These are phyloP conservation scores for Nematostella vectensis DNA, from an alignment of 92 coral and sea anemone genomes.

Conservation along the genomic window DNA sequence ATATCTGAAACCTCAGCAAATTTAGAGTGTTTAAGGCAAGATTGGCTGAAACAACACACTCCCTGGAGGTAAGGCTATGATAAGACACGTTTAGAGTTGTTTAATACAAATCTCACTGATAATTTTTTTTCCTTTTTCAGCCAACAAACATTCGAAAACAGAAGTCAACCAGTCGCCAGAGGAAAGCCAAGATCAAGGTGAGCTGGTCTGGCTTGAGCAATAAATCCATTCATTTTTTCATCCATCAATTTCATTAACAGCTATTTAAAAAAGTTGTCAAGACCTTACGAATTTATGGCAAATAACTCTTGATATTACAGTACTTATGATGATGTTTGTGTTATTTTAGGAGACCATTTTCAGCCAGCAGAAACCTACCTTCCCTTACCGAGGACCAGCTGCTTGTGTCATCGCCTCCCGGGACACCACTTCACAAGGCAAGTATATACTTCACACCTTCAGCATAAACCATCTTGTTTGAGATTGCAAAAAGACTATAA, in stretches of 20 bases:
- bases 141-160: slow-evolving; percentile 43
- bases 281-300: too few species aligned
- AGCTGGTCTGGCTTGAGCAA: neutral
- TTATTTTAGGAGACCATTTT: slow-evolving; percentile 75
- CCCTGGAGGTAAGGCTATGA: slow-evolving; percentile 73
- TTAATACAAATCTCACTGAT: too few species aligned
- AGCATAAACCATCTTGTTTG: too few species aligned
- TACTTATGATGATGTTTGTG: too few species aligned
- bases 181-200: slow-evolving; percentile 45
- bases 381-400: slow-evolving; percentile 71
- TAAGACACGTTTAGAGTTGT: too few species aligned
- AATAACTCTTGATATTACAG: too few species aligned
- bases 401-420: slow-evolving; percentile 30
- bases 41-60: slow-evolving; percentile 69
- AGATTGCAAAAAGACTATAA: too few species aligned
- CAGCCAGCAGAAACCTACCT: slow-evolving; percentile 79
- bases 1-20: slow-evolving; percentile 13
- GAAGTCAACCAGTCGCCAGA: slow-evolving; percentile 54
- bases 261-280: too few species aligned
- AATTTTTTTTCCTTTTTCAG: slow-evolving; percentile 12
- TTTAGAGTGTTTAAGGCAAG: slow-evolving; percentile 47
- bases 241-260: too few species aligned
- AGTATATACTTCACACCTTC: neutral
- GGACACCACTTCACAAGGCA: slow-evolving; percentile 63
- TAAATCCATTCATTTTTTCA: too few species aligned